Percentiles rank a stretch among this genome's conserved stretches.
These are phyloP conservation scores for Meda fulgida DNA, from an alignment of 2,797 vertebrate genomes.

Conservation along the genomic window DNA sequence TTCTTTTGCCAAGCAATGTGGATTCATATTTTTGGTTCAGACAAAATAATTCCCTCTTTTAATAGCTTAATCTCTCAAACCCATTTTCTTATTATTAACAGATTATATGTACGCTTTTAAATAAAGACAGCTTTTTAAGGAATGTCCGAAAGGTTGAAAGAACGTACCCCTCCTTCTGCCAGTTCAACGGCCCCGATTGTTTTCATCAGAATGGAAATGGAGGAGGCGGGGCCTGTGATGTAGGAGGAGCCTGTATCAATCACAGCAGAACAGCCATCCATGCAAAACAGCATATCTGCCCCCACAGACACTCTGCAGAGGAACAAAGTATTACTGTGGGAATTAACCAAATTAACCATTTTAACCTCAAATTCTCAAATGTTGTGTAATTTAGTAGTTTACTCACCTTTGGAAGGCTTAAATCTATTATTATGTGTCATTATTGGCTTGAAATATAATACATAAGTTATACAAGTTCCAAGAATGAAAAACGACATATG, in stretches of 20 bases:
- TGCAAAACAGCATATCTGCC: slow-evolving; percentile 83
- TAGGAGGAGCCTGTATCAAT: slow-evolving; percentile 94
- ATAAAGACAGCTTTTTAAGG: background rate
- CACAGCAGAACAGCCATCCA: slow-evolving; percentile 86
- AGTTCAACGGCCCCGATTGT: slow-evolving; percentile 85
- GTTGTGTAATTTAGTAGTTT: background rate
- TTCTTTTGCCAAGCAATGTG: background rate
- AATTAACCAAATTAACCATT: background rate
- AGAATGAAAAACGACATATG: background rate
- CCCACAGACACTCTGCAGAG: slow-evolving; percentile 86
- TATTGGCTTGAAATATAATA: background rate
- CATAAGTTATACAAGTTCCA: background rate
- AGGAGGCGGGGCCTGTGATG: slow-evolving; percentile 90
- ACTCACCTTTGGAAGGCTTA: background rate
- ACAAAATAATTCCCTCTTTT: background rate
- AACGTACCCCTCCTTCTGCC: slow-evolving; percentile 82
- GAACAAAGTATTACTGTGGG: background rate
- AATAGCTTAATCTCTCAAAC: background rate
- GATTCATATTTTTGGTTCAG: background rate
- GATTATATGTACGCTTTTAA: background rate
- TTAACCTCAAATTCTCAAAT: background rate
- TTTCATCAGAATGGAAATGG: slow-evolving; percentile 85
- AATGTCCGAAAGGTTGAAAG: background rate
- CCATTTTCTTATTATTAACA: background rate
- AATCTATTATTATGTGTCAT: background rate